These are phyloP conservation scores for Selene dorsalis DNA, from an alignment of 2,797 vertebrate species.

Conservation along the genomic window DNA sequence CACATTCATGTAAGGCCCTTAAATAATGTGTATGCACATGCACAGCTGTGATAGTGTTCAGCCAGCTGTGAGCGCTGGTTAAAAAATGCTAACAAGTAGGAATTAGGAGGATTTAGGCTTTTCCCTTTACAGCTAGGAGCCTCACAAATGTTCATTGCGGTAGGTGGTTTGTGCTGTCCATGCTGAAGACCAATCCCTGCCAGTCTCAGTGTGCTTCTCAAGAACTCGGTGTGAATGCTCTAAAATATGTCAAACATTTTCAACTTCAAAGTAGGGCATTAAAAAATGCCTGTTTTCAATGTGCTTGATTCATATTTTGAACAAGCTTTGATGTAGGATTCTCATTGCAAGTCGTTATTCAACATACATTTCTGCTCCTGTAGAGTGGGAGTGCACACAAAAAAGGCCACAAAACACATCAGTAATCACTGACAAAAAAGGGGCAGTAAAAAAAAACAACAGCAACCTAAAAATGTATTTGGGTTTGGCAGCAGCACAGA, in stretches of 20 bases:
- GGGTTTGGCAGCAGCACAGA: conserved; percentile 35
- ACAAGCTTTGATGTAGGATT: conserved; percentile 61
- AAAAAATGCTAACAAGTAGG: conserved; percentile 32
- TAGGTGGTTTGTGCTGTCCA: conserved; percentile 30
- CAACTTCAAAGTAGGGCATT: conserved; percentile 67
- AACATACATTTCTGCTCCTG: conserved; percentile 32
- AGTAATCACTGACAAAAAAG: conserved; percentile 36
- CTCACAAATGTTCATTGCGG: conserved; percentile 23
- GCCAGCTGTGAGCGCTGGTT: conserved; percentile 33
- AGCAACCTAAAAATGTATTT: conserved; percentile 36
- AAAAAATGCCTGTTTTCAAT: conserved; percentile 37
- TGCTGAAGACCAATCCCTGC: conserved; percentile 46
- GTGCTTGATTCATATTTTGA: conserved; percentile 45
- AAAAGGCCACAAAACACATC: conserved; percentile 33
- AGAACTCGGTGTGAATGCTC: conserved; percentile 55
- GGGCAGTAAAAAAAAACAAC: neutral
- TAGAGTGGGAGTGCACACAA: conserved; percentile 21
- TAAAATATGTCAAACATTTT: conserved; percentile 68
- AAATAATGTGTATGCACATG: conserved; percentile 25
- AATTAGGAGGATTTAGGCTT: conserved; percentile 41
- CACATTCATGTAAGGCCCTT: conserved; percentile 29
- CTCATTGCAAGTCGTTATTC: conserved; percentile 34
- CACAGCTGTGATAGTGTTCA: conserved; percentile 28
- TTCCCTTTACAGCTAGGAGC: conserved; percentile 39
- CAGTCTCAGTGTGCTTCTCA: conserved; percentile 47